These are phyloP conservation scores for Drosophila yooni DNA, from an alignment of 2,888 invertebrate species.

Conservation along the genomic window DNA sequence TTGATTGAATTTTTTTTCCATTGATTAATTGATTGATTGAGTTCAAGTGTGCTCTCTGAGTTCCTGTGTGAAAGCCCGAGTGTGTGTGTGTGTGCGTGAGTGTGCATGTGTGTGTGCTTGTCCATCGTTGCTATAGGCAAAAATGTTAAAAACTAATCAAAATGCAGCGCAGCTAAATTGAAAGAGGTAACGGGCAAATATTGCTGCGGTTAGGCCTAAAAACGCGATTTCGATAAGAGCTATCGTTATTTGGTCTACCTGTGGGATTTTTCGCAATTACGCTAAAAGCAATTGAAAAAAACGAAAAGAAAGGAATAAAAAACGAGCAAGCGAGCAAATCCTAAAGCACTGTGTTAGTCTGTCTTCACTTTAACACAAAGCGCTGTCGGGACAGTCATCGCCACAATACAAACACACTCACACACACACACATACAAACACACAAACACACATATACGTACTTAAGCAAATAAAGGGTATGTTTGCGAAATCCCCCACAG, in stretches of 20 bases:
- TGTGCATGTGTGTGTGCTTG: conserved; percentile 5
- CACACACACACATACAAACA: conserved; percentile 12
- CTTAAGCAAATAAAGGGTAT: conserved; percentile 41
- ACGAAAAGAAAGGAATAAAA: conserved; percentile 21
- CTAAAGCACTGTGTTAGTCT: conserved; percentile 36
- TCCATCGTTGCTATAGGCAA: conserved; percentile 24
- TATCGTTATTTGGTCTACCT: conserved; percentile 62
- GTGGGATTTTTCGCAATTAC: conserved; percentile 80
- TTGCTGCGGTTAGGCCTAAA: conserved; percentile 63
- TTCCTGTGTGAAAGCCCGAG: neutral
- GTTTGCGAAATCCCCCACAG: conserved; percentile 28
- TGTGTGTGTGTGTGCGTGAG: conserved; percentile 3
- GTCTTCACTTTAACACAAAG: conserved; percentile 49
- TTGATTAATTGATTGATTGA: conserved; percentile 76
- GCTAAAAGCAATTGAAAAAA: conserved; percentile 79
- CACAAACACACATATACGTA: conserved; percentile 3
- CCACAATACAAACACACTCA: conserved; percentile 22
- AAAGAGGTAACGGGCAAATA: conserved; percentile 65
- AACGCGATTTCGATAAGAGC: conserved; percentile 39
- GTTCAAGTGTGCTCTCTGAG: conserved; percentile 50
- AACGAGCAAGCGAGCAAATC: conserved; percentile 19
- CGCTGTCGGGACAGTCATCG: conserved; percentile 34
- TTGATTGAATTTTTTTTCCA: conserved; percentile 75
- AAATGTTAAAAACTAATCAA: conserved; percentile 77
- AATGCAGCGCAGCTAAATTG: conserved; percentile 69